Conservation (phyloP, 37 sponge, comb jelly and placozoan species). For the Lycopodina hypogea region DNA sequence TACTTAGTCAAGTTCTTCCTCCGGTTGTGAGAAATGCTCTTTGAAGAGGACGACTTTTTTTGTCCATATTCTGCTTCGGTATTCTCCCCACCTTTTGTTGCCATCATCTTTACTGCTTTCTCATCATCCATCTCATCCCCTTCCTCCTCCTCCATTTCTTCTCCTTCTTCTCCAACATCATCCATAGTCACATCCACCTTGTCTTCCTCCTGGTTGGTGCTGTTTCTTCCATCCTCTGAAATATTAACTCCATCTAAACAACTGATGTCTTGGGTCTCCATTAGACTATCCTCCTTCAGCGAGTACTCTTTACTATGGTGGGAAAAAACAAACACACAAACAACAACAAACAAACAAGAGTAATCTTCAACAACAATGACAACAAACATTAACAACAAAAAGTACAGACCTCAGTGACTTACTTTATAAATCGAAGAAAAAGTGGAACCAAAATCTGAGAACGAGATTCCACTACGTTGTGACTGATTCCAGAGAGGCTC, state of each 20-base stretch:
- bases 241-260: background rate
- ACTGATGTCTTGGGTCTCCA: constrained; percentile 39
- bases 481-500: constrained; percentile 26
- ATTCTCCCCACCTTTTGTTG: background rate
- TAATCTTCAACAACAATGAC: background rate
- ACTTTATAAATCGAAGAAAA: constrained; percentile 57
- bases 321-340: background rate
- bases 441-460: constrained; percentile 74
- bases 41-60: too few relatives aligned
- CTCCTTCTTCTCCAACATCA: background rate
- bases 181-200: background rate
- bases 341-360: background rate
- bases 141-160: background rate
- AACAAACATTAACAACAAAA: background rate
- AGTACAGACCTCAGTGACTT: background rate
- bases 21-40: background rate
- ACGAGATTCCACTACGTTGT: constrained; percentile 49
- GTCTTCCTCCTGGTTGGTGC: background rate
- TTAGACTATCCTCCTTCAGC: constrained; percentile 43
- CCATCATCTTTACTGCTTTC: background rate
- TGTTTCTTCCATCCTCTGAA: background rate
- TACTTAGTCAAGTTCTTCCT: background rate
- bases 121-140: constrained; percentile 4
- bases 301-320: constrained; percentile 42
- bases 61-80: background rate